Conservation (phyloP, 2,888 invertebrate genomes). For the Bellardia bayeri region DNA sequence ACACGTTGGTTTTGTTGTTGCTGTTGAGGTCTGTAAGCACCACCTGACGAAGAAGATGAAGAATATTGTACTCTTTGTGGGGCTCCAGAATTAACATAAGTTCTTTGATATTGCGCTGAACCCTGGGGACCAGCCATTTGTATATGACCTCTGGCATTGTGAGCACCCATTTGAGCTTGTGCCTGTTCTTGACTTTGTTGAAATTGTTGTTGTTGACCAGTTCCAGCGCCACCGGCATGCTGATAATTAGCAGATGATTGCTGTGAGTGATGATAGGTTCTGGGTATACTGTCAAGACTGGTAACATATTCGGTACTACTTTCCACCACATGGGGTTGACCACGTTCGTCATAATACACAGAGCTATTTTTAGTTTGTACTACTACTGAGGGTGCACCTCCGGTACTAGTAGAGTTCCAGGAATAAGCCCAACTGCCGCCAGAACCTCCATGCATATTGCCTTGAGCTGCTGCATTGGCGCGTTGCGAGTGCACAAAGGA, state of each 20-base stretch:
- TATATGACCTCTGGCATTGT: slow-evolving; percentile 78
- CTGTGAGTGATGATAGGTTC: slow-evolving; percentile 57
- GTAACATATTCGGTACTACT: slow-evolving; percentile 85
- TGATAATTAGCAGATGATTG: slow-evolving; percentile 75
- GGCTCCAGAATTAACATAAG: slow-evolving; percentile 49
- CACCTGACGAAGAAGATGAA: slow-evolving; percentile 45
- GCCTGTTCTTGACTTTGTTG: slow-evolving; percentile 45
- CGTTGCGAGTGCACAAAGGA: slow-evolving; percentile 83
- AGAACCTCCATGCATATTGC: slow-evolving; percentile 57
- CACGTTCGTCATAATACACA: slow-evolving; percentile 84
- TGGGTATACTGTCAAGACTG: slow-evolving; percentile 58
- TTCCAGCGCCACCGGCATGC: slow-evolving; percentile 40
- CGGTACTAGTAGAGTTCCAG: slow-evolving; percentile 75
- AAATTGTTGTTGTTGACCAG: slow-evolving; percentile 48
- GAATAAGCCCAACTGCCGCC: slow-evolving; percentile 69
- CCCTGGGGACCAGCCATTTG: slow-evolving; percentile 78
- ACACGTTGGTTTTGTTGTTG: slow-evolving; percentile 74
- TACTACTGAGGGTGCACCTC: slow-evolving; percentile 76
- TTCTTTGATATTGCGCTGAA: slow-evolving; percentile 61
- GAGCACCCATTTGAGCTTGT: slow-evolving; percentile 63
- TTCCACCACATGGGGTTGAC: slow-evolving; percentile 85
- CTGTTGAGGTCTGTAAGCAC: slow-evolving; percentile 47
- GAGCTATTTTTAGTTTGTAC: slow-evolving; percentile 80
- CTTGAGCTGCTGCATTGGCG: slow-evolving; percentile 81
- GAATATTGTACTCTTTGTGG: slow-evolving; percentile 63